These are phyloP conservation scores for Bombycilla garrulus DNA, from an alignment of 2,113 vertebrate genomes.

Conservation along the genomic window DNA sequence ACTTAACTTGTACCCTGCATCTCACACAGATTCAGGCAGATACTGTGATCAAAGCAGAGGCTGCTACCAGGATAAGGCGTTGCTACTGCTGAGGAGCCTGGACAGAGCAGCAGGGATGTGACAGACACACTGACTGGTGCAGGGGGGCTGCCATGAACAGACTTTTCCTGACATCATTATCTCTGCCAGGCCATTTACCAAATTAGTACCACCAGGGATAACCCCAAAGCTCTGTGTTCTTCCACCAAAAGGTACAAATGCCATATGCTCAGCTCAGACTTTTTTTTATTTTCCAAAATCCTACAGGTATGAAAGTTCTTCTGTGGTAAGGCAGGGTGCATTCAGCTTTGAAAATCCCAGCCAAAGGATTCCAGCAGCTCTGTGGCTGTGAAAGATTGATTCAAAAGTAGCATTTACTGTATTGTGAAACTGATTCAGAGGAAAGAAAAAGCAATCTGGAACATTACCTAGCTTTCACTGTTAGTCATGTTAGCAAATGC, in stretches of 20 bases:
- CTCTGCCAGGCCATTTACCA: neutral
- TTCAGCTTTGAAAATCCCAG: conserved; percentile 13
- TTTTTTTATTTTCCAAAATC: neutral
- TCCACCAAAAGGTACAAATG: neutral
- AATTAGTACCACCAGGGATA: neutral
- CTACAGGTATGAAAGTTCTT: neutral
- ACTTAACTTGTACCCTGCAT: neutral
- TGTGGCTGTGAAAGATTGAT: neutral
- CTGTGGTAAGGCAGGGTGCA: neutral
- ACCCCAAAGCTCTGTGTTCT: neutral
- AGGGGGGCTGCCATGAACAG: neutral
- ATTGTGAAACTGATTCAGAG: neutral
- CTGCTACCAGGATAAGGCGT: neutral
- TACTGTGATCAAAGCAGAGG: neutral
- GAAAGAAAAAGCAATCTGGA: conserved; percentile 12
- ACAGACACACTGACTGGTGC: neutral
- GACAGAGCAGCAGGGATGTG: neutral
- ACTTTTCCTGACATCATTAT: neutral
- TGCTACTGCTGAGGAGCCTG: neutral
- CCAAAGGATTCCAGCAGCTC: neutral
- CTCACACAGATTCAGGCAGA: neutral
- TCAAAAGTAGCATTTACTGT: neutral
- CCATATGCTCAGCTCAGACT: neutral
- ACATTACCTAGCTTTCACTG: neutral
- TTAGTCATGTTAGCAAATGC: conserved; percentile 32